A percentile compares a stretch with the other conserved stretches of the same genome.
Evolutionary conservation across 1,140 invertebrate species (phyloP).

Genomic region (Zaprionus ghesquierei): DNA sequence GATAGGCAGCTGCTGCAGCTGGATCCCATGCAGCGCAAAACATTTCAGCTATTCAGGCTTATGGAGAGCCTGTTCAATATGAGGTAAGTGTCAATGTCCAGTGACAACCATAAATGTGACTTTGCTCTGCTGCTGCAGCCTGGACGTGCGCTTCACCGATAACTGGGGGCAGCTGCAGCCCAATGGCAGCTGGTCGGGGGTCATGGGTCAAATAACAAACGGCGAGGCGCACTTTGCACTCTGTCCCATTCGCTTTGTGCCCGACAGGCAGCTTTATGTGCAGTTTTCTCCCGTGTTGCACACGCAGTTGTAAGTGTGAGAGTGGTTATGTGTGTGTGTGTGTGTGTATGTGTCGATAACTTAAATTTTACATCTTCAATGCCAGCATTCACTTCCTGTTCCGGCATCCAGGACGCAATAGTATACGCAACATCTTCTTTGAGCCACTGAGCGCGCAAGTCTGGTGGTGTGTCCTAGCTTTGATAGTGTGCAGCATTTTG

Average conservation of each 20-base stretch:
- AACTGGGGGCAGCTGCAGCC: slow-evolving; percentile 83
- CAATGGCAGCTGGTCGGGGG: slow-evolving; percentile 84
- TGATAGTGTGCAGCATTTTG: slow-evolving; percentile 48
- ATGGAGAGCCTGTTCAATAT: slow-evolving; percentile 83
- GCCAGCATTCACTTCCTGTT: slow-evolving; percentile 83
- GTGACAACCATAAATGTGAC: background rate
- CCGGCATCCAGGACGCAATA: slow-evolving; percentile 84
- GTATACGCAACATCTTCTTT: slow-evolving; percentile 83
- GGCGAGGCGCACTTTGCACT: slow-evolving; percentile 83
- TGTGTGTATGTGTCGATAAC: background rate
- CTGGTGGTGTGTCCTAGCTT: slow-evolving; percentile 75
- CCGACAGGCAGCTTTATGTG: slow-evolving; percentile 82
- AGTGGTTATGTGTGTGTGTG: background rate
- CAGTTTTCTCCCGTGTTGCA: slow-evolving; percentile 83
- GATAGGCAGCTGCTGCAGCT: slow-evolving; percentile 65
- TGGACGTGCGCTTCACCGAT: slow-evolving; percentile 73
- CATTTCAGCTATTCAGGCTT: slow-evolving; percentile 82
- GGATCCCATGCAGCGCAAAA: slow-evolving; percentile 84
- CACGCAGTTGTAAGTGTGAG: slow-evolving; percentile 75
- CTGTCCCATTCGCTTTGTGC: slow-evolving; percentile 82
- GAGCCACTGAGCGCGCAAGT: slow-evolving; percentile 82
- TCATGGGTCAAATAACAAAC: slow-evolving; percentile 83
- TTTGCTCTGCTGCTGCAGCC: slow-evolving; percentile 52
- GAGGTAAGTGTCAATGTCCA: slow-evolving; percentile 79
- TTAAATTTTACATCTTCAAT: background rate